Evolutionary conservation across 2,797 vertebrate species (phyloP).

Genomic region (Bryconaethiops microstoma): DNA sequence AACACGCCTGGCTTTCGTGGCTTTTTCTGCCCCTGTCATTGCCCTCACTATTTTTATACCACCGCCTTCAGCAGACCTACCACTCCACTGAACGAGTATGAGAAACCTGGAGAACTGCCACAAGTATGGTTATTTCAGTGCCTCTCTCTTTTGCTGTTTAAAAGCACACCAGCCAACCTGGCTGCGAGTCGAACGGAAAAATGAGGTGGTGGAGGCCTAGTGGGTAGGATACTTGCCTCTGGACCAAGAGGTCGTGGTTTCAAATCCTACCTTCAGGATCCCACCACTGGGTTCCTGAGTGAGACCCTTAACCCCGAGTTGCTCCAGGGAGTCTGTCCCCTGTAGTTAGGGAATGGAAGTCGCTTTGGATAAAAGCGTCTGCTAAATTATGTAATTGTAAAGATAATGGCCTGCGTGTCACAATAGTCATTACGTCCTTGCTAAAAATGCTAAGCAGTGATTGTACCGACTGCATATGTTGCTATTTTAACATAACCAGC

Average conservation of each 20-base stretch:
- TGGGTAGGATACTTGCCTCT: too few relatives aligned
- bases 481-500: neutral
- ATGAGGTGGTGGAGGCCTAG: too few relatives aligned
- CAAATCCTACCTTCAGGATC: too few relatives aligned
- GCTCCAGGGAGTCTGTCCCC: too few relatives aligned
- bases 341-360: too few relatives aligned
- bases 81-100: constrained; percentile 27
- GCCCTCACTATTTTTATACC: constrained; percentile 73
- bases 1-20: constrained; percentile 70
- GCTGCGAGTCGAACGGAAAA: neutral
- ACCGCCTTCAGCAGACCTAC: constrained; percentile 50
- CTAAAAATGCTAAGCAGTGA: neutral
- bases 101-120: constrained; percentile 30
- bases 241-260: too few relatives aligned
- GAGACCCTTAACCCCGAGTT: too few relatives aligned
- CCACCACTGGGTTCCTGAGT: too few relatives aligned
- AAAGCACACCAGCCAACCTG: neutral
- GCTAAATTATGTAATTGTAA: too few relatives aligned
- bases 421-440: neutral
- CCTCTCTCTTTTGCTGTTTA: constrained; percentile 20
- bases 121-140: constrained; percentile 47
- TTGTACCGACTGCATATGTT: neutral
- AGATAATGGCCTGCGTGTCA: neutral
- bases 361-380: too few relatives aligned
- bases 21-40: constrained; percentile 80